Evolutionary conservation across 2,113 vertebrate species (phyloP).

Genomic region (Neotoma lepida): DNA sequence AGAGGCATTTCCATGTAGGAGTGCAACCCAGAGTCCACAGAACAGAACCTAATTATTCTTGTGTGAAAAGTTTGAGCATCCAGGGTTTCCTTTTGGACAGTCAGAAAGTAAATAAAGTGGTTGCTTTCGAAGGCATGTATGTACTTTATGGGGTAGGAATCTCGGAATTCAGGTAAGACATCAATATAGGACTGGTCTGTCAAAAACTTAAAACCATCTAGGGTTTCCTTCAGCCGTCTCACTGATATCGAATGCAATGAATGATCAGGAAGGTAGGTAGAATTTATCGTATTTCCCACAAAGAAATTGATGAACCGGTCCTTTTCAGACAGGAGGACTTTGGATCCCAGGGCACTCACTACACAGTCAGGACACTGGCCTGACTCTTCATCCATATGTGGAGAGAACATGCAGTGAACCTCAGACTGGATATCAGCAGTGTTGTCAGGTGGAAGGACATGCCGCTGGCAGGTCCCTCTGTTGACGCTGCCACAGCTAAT

Average conservation of each 20-base stretch:
- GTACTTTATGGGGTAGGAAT: slow-evolving; percentile 93
- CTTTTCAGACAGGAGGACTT: slow-evolving; percentile 92
- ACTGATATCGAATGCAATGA: slow-evolving; percentile 92
- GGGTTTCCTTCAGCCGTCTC: slow-evolving; percentile 94
- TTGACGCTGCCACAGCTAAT: slow-evolving; percentile 94
- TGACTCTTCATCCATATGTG: slow-evolving; percentile 80
- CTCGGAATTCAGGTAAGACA: slow-evolving; percentile 90
- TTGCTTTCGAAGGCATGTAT: slow-evolving; percentile 95
- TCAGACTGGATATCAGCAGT: slow-evolving; percentile 85
- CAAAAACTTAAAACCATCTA: slow-evolving; percentile 95
- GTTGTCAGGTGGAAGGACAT: slow-evolving; percentile 87
- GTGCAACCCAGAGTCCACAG: slow-evolving; percentile 90
- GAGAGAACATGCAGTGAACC: slow-evolving; percentile 90
- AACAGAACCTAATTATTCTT: slow-evolving; percentile 95
- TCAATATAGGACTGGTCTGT: slow-evolving; percentile 94
- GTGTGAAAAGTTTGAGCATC: slow-evolving; percentile 93
- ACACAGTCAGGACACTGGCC: slow-evolving; percentile 91
- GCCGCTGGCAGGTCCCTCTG: slow-evolving; percentile 91
- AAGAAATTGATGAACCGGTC: slow-evolving; percentile 93
- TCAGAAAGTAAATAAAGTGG: slow-evolving; percentile 95
- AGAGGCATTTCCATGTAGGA: slow-evolving; percentile 99
- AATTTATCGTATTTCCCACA: slow-evolving; percentile 93
- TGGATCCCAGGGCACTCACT: slow-evolving; percentile 91
- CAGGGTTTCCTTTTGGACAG: slow-evolving; percentile 91
- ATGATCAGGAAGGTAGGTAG: slow-evolving; percentile 78